Percentiles rank a stretch among this genome's conserved stretches.
Evolutionary conservation across 2,888 invertebrate genomes (phyloP).

Genomic region (Rapana venosa): DNA sequence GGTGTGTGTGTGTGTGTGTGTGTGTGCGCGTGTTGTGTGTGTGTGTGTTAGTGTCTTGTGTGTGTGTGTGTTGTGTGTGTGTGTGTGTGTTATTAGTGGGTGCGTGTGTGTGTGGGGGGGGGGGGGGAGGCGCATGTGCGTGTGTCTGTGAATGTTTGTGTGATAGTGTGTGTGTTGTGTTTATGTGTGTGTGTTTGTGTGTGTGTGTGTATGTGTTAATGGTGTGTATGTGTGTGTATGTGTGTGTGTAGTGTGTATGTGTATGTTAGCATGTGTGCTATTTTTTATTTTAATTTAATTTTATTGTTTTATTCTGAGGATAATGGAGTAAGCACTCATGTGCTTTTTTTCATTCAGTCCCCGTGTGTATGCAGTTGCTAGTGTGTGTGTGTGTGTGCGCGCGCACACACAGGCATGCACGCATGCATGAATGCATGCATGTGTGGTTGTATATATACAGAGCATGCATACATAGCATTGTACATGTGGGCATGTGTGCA

Average conservation of each 20-base stretch:
- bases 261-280: not conserved
- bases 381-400: not conserved
- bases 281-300: too few relatives aligned
- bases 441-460: not conserved
- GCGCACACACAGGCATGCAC: not conserved
- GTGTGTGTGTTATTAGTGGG: slow-evolving; percentile 18
- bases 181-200: not conserved
- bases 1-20: not conserved
- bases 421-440: not conserved
- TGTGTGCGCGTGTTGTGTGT: slow-evolving; percentile 14
- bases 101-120: slow-evolving; percentile 13
- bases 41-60: slow-evolving; percentile 18
- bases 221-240: not conserved
- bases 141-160: not conserved
- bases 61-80: not conserved
- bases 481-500: too few relatives aligned
- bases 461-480: too few relatives aligned
- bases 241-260: not conserved
- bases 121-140: too few relatives aligned
- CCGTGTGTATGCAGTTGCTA: too few relatives aligned
- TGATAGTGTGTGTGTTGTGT: slow-evolving; percentile 1
- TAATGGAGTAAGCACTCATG: too few relatives aligned
- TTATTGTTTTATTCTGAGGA: too few relatives aligned
- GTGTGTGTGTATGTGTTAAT: too few relatives aligned
- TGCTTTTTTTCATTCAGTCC: too few relatives aligned